Evolutionary conservation across 2,113 vertebrate species (phyloP).

Genomic region (Dendrocopos noguchii): DNA sequence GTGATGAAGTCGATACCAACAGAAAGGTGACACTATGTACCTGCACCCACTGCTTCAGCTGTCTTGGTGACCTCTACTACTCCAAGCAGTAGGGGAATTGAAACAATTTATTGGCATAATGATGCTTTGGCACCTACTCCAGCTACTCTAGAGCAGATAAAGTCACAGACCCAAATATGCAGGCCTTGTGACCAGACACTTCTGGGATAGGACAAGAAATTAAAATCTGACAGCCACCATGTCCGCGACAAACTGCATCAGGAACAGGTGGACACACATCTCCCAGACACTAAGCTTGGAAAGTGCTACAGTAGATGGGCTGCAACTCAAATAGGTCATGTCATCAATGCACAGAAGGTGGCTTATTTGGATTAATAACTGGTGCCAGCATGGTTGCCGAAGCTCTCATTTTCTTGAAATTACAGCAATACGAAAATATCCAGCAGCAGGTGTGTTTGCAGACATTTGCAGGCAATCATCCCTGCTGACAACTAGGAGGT

Average conservation of each 20-base stretch:
- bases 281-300: background rate
- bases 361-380: background rate
- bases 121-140: background rate
- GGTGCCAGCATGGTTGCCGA: background rate
- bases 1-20: background rate
- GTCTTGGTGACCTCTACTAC: background rate
- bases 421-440: background rate
- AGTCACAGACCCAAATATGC: background rate
- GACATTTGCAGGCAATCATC: background rate
- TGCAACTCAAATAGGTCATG: background rate
- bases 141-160: background rate
- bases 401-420: conserved; percentile 26
- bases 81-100: background rate
- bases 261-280: background rate
- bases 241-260: background rate
- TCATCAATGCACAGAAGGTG: background rate
- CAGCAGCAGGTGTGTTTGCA: background rate
- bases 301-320: background rate
- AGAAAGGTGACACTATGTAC: background rate
- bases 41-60: background rate
- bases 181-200: background rate
- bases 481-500: background rate
- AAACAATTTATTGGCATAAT: background rate
- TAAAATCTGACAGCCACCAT: background rate
- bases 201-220: background rate